Percentiles rank a stretch among this genome's conserved stretches.
phyloP scores from a whole-genome alignment of 1,140 invertebrate species.

The Hetaerina americana region DNA sequence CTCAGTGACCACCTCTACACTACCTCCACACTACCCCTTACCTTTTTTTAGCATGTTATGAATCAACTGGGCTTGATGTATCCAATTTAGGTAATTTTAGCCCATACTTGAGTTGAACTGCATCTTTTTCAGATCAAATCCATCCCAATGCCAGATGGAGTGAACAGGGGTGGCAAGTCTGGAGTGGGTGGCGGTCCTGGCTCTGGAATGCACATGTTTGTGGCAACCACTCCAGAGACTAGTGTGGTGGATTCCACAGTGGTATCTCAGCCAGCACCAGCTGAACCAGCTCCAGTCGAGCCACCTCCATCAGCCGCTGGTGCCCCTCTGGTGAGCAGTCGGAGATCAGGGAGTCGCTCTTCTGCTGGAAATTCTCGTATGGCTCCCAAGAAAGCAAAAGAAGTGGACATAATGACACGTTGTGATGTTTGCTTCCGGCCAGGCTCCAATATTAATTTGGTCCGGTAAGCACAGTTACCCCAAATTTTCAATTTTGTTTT shows the following conservation, averaged over 20 bases:
- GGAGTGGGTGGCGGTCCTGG: constrained; percentile 26
- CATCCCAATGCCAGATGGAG: constrained; percentile 59
- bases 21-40: too few relatives aligned
- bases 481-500: constrained; percentile 1
- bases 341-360: background rate
- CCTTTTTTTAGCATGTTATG: too few relatives aligned
- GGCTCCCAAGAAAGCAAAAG: constrained; percentile 25
- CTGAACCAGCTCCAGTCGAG: constrained; percentile 19
- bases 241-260: constrained; percentile 12
- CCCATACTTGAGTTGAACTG: too few relatives aligned
- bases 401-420: constrained; percentile 33
- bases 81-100: too few relatives aligned
- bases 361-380: constrained; percentile 14
- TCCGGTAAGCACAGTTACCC: constrained; percentile 35
- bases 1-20: too few relatives aligned
- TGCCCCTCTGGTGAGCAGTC: background rate
- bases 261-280: constrained; percentile 27
- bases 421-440: constrained; percentile 51
- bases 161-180: constrained; percentile 21
- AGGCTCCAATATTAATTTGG: constrained; percentile 48
- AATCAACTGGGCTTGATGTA: too few relatives aligned
- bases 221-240: constrained; percentile 52
- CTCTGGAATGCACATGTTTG: constrained; percentile 52
- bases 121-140: constrained; percentile 55
- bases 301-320: constrained; percentile 1